Evolutionary conservation across 2,888 invertebrate genomes (phyloP), one percentile per base, ranked within the genome.

Genomic region (Corythucha ciliata): DNA sequence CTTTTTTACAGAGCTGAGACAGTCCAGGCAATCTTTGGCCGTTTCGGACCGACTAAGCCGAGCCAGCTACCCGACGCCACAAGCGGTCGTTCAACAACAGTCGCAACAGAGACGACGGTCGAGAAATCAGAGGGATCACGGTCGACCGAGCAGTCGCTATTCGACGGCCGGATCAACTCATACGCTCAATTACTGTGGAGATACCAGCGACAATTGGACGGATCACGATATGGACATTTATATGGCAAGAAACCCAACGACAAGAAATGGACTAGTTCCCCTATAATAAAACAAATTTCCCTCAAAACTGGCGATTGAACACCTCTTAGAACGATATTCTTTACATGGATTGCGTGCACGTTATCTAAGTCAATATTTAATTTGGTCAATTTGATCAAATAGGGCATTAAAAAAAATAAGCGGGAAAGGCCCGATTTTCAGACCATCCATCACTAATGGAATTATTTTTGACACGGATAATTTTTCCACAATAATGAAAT

Each of bases 161-260:
- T 81, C 81, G 63, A 74, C 82, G 57, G 83, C 84, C 55, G 87
- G 87, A 59, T 87, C 87, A 24, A 81, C 80, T 40, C 80, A 87
- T 62, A 87, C 86, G 39, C 74, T 87, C 64, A 87, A 81, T 65
- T 80, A 86, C 68, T 88, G 87, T 69, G 89, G 89, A 67, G 89
- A 88, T 67, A 83, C 85, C 45, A 68, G 69, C 6, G 87, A 88
- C 68, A 85, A 85, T 69, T 92, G 91, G 91, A 90, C 91, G 62
- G 91, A 91, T 70, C 90, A 91, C 69, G 91, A 91, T 67, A 89
- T 91, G 85, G 91, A 91, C 63, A 90, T 91, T 64, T 91, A 92
- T 70, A 89, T 90, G 82, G 85, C 90, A 54, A 79, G 90, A 65
- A 90, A 91, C 72, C 86, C 88, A 56, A 88, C 87, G 42, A 81